These are phyloP conservation scores for Oligia strigilis DNA, from an alignment of 2,888 invertebrate species.

Conservation along the genomic window DNA sequence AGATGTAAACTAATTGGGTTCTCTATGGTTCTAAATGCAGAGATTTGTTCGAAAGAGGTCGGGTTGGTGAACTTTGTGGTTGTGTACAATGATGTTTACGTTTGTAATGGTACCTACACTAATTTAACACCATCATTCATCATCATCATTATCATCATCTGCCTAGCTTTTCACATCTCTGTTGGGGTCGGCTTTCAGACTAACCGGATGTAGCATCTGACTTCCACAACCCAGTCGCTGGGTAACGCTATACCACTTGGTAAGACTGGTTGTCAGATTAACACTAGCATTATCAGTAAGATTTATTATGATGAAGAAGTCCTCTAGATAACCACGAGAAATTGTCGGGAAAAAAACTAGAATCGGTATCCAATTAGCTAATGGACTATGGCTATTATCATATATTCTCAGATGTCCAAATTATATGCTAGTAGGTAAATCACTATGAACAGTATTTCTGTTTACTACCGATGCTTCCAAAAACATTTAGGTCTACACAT, in stretches of 20 bases:
- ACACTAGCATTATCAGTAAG: neutral
- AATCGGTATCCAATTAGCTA: neutral
- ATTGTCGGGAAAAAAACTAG: neutral
- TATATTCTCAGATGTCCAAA: neutral
- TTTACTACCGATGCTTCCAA: neutral
- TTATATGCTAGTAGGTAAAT: neutral
- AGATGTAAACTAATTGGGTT: slow-evolving; percentile 47
- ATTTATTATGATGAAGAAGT: neutral
- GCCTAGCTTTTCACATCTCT: neutral
- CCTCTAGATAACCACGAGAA: neutral
- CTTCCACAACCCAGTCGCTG: neutral
- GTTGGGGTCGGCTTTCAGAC: neutral
- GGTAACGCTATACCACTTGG: neutral
- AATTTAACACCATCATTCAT: neutral
- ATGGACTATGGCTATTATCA: neutral
- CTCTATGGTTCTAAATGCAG: slow-evolving; percentile 21
- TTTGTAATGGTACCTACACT: neutral
- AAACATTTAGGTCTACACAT: neutral
- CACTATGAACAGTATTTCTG: neutral
- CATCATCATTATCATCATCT: neutral
- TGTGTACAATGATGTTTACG: neutral
- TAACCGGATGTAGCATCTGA: neutral
- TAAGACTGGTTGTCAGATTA: neutral
- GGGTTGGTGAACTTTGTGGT: neutral
- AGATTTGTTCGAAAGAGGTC: slow-evolving; percentile 24